Evolutionary conservation across 2,797 vertebrate species (phyloP), one percentile per base, ranked within the genome.

Genomic region (Acomys russatus): DNA sequence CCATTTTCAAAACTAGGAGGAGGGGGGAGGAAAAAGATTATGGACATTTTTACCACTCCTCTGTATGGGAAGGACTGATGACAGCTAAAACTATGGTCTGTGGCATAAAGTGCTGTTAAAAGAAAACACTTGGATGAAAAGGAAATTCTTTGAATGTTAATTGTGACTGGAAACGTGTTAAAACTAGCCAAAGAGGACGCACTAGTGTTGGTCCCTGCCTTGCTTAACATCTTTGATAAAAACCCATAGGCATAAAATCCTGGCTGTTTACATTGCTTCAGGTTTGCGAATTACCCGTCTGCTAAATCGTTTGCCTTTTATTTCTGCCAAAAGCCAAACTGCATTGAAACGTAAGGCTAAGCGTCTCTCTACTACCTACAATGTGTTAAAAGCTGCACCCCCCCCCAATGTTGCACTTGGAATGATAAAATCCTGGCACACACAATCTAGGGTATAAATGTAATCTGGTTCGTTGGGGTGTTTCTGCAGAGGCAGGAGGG

Each of bases 81-180:
- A 89, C 97, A 86, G 94, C 73, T 97, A 38, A 93, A 94, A 94
- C 73, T 74, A 6, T 12, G 90, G 94, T 97, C 30, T 94, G 94
- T 92, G 89, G 92, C 78, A 80, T 63, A 70, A 92, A 89, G 90
- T 91, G 85, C 88, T 96, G 96, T 95, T 93, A 94, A 96, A 91
- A 97, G 96, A 97, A 86, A 97, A 92, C 94, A 91, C 95, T 92
- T 97, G 66, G 96, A 14, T 95, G 92, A 92, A 30, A 97, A 97
- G 97, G 97, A 98, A 98, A 96, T 97, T 97, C 96, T 93, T 97
- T 96, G 94, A 95, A 18, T 97, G 88, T 97, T 97, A 96, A 96
- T 97, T 97, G 97, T 96, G 92, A 97, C 95, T 98, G 96, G 93
- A 94, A 94, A 98, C 98, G 83, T 97, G 98, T 98, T 97, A 92